Base-by-base conservation (phyloP, 2,797 vertebrate genomes). In the Poecilia gillii region DNA sequence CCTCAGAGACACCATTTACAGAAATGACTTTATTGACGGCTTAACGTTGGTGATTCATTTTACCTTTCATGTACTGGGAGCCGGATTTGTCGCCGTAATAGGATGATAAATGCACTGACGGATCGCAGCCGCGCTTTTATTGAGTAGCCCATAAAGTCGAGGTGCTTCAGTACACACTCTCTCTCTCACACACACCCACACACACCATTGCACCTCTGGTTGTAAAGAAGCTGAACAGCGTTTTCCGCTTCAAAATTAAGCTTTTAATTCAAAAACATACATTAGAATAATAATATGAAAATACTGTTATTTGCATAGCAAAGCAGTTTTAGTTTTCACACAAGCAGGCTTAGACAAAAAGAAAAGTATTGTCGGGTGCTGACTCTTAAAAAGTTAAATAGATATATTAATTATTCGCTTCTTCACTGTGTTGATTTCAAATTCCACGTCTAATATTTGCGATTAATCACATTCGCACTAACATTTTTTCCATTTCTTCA, bases 1-100 rank as follows among this genome's bases (percentile, higher is more conserved):
- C 97, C 97, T 96, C 96, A 92, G 97, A 98, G 97, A 97, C 97
- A 96, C 97, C 97, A 97, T 97, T 99, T 98, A 97, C 97, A 97
- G 96, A 97, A 98, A 98, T 98, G 97, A 97, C 98, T 99, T 98
- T 98, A 98, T 98, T 99, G 98, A 99, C 98, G 97, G 97, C 96
- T 98, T 97, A 96, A 97, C 96, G 97, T 96, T 94, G 97, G 97
- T 98, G 96, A 99, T 99, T 98, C 97, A 98, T 98, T 97, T 97
- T 95, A 96, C 97, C 97, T 97, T 97, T 98, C 97, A 97, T 95
- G 96, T 96, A 95, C 94, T 95, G 95, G 95, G 96, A 96, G 96
- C 95, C 96, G 96, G 96, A 97, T 97, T 97, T 97, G 96, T 97
- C 96, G 97, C 96, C 96, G 96, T 98, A 98, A 99, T 97, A 95